These are phyloP conservation scores for Scolopax bukidnonensis DNA, from an alignment of 2,797 vertebrate species.

Conservation along the genomic window DNA sequence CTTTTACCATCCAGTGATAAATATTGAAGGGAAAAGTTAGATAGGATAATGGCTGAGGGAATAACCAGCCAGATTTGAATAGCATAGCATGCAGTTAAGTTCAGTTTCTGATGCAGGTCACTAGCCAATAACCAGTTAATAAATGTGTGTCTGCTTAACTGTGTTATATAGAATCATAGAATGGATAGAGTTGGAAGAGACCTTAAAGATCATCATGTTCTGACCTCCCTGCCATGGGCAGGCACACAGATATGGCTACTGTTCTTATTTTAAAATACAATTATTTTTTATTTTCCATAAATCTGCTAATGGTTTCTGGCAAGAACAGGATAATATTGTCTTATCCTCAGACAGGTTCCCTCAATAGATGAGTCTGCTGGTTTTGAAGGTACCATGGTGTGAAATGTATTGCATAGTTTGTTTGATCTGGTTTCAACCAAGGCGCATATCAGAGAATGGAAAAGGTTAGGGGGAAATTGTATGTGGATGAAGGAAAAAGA, in stretches of 20 bases:
- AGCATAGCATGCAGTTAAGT: background rate
- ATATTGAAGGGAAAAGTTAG: background rate
- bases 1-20: background rate
- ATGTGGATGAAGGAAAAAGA: background rate
- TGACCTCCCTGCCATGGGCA: too few species aligned
- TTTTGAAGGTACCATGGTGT: background rate
- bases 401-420: background rate
- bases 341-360: background rate
- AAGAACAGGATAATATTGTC: background rate
- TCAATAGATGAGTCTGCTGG: background rate
- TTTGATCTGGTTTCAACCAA: background rate
- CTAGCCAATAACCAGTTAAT: background rate
- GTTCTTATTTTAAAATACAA: too few species aligned
- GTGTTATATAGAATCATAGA: background rate
- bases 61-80: background rate
- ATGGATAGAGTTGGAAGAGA: too few species aligned
- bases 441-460: background rate
- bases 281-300: background rate
- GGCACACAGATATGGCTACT: too few species aligned
- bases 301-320: background rate
- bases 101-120: background rate
- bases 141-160: background rate
- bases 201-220: too few species aligned
- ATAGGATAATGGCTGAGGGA: background rate
- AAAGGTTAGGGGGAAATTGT: background rate